Percentiles rank a stretch among this genome's conserved stretches.
Evolutionary conservation across 2,888 invertebrate species (phyloP).

Genomic region (Xylota segnis): DNA sequence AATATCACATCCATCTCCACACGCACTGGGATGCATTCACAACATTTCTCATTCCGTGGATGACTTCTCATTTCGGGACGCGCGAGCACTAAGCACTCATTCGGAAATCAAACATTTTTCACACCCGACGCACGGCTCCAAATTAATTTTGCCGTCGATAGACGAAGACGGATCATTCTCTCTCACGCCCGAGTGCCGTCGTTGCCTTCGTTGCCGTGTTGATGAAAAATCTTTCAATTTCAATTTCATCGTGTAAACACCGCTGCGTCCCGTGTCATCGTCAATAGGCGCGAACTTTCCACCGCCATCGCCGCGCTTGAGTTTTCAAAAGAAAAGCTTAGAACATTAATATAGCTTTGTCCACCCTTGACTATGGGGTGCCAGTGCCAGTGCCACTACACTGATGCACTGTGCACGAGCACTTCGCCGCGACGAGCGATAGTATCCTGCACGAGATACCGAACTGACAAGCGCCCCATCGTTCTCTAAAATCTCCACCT

Average conservation of each 20-base stretch:
- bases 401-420: constrained; percentile 39
- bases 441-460: constrained; percentile 41
- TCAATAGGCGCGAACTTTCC: constrained; percentile 35
- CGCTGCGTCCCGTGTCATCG: constrained; percentile 35
- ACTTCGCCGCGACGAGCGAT: constrained; percentile 52
- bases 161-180: constrained; percentile 14
- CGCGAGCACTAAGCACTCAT: constrained; percentile 27
- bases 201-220: no score
- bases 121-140: constrained; percentile 49
- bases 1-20: background rate
- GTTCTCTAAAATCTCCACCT: constrained; percentile 22
- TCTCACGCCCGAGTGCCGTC: background rate
- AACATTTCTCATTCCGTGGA: constrained; percentile 23
- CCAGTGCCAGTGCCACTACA: constrained; percentile 9
- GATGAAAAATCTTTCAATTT: constrained; percentile 56
- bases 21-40: background rate
- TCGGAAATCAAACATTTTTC: constrained; percentile 62
- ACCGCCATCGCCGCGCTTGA: no score
- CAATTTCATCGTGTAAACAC: constrained; percentile 52
- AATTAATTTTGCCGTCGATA: constrained; percentile 66
- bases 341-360: constrained; percentile 59
- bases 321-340: constrained; percentile 37
- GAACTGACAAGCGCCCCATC: constrained; percentile 23
- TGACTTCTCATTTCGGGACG: constrained; percentile 20
- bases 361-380: constrained; percentile 20